These are phyloP conservation scores for Tetramorium alpestre DNA, from an alignment of 1,140 invertebrate genomes.

Conservation along the genomic window DNA sequence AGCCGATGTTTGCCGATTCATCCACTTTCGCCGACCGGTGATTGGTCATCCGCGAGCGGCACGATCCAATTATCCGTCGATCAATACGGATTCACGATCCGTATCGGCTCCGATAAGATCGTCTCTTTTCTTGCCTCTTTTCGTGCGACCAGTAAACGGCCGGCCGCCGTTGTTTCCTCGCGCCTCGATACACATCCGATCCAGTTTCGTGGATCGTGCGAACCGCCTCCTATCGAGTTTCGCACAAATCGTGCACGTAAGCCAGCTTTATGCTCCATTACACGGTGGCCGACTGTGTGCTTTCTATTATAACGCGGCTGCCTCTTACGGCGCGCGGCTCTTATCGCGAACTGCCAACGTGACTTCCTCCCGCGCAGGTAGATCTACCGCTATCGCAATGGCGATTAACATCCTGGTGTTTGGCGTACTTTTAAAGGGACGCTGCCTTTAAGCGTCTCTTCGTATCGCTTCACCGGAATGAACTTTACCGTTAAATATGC, in stretches of 20 bases:
- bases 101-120: conserved; percentile 65
- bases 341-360: conserved; percentile 38
- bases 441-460: not conserved
- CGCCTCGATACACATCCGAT: conserved; percentile 73
- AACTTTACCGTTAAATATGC: not conserved
- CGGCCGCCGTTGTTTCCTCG: conserved; percentile 57
- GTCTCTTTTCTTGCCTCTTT: conserved; percentile 12
- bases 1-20: conserved; percentile 45
- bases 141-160: conserved; percentile 49
- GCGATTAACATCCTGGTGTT: conserved; percentile 38
- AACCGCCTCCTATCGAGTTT: conserved; percentile 74
- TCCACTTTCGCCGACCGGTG: conserved; percentile 53
- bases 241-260: conserved; percentile 73
- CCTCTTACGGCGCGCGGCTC: conserved; percentile 36
- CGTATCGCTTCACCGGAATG: not conserved
- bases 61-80: conserved; percentile 60
- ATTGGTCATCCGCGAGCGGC: conserved; percentile 55
- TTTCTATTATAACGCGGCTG: conserved; percentile 57
- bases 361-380: conserved; percentile 47
- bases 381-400: conserved; percentile 31
- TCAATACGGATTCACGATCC: conserved; percentile 66
- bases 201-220: conserved; percentile 76
- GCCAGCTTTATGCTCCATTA: conserved; percentile 67
- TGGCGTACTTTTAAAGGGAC: conserved; percentile 37
- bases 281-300: conserved; percentile 39